A percentile compares a stretch with the other conserved stretches of the same genome.
Conservation (phyloP, 2,797 vertebrate genomes). For the Ispidina picta region DNA sequence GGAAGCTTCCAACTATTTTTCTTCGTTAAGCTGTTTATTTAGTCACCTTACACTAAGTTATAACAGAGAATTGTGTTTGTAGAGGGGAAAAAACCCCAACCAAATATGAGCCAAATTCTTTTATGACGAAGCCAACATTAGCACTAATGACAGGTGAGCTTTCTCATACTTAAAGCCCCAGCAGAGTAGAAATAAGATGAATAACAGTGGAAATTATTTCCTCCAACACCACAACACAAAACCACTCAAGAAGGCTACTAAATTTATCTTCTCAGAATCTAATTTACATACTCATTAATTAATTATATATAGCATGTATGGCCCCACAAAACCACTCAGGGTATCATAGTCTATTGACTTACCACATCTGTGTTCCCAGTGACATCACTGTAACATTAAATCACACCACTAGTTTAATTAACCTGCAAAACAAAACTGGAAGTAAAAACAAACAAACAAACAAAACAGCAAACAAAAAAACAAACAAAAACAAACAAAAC, state of each 20-base stretch:
- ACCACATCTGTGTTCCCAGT: background rate
- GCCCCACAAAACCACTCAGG: background rate
- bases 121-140: background rate
- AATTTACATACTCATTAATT: background rate
- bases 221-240: background rate
- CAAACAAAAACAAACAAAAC: too few relatives aligned
- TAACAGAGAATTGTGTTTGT: background rate
- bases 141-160: background rate
- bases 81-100: background rate
- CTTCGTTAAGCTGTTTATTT: constrained; percentile 10
- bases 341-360: background rate
- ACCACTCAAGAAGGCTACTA: background rate
- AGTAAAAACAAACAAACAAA: background rate
- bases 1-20: background rate
- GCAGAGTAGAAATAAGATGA: background rate
- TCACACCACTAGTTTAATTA: background rate
- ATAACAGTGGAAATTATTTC: background rate
- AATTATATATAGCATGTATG: background rate
- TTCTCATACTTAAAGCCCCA: background rate
- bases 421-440: background rate
- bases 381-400: background rate
- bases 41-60: background rate
- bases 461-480: too few relatives aligned
- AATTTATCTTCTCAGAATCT: background rate
- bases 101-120: background rate